Conservation (phyloP, 2,113 vertebrate species). For the Sturnus vulgaris region DNA sequence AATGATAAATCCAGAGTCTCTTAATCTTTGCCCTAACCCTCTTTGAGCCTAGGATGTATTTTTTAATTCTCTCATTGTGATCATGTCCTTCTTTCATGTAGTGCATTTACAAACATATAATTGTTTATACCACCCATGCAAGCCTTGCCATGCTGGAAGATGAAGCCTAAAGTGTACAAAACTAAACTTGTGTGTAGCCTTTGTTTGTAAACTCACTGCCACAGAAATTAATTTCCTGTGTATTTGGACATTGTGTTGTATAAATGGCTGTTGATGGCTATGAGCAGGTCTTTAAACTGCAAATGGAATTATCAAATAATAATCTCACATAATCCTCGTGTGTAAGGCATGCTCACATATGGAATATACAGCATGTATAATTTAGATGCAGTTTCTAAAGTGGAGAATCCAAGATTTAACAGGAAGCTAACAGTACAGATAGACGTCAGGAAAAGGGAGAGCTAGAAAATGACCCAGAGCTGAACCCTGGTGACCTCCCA, state of each 20-base stretch:
- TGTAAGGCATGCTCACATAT: neutral
- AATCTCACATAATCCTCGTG: neutral
- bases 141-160: neutral
- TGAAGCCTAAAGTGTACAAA: neutral
- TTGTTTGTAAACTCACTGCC: neutral
- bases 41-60: neutral
- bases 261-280: neutral
- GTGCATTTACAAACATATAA: neutral
- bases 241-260: neutral
- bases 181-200: neutral
- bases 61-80: neutral
- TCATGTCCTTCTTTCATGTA: neutral
- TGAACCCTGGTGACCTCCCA: neutral
- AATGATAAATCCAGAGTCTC: neutral
- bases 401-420: neutral
- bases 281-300: neutral
- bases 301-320: neutral
- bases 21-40: slow-evolving; percentile 9
- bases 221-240: neutral
- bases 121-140: neutral
- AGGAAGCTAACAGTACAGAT: neutral
- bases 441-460: neutral
- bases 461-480: neutral
- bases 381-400: neutral
- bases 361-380: neutral